Conservation (phyloP, 2,113 vertebrate species). For the zebrafish (Danio rerio) region GRCz12tu NC_133190.1:31515001-31515500, state of each 20-base stretch:
- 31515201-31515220: no score
- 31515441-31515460: not conserved
- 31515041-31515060: no score
- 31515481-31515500: not conserved
- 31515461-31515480: not conserved
- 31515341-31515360: not conserved
- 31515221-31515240: not conserved
- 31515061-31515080: no score
- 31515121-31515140: no score
- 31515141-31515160: no score
- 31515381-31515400: not conserved
- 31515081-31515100: no score
- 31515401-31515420: not conserved
- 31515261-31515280: not conserved
- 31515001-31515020: no score
- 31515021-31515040: no score
- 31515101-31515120: no score
- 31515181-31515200: no score
- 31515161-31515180: no score
- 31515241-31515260: slow-evolving; percentile 19
- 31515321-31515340: slow-evolving; percentile 35
- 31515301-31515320: slow-evolving; percentile 29
- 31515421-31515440: not conserved
- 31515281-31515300: not conserved
- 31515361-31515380: slow-evolving; percentile 24